A percentile compares a stretch with the other conserved stretches of the same genome.
Conservation (phyloP, 2,888 invertebrate species). For the Erannis defoliaria region DNA sequence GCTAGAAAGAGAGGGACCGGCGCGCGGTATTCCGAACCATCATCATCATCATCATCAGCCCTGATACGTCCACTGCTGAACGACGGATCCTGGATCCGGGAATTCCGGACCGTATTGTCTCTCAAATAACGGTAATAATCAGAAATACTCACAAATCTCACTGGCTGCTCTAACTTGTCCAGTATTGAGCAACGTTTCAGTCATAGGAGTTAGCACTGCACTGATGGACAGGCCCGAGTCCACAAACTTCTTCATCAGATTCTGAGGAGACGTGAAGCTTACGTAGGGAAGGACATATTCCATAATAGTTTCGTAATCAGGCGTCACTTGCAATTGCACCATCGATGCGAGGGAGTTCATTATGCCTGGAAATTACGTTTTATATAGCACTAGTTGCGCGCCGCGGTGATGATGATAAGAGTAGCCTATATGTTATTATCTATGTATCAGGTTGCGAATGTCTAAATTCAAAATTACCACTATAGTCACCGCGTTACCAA, state of each 20-base stretch:
- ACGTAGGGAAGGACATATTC: slow-evolving; percentile 85
- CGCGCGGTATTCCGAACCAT: too few relatives aligned
- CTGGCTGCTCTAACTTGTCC: slow-evolving; percentile 78
- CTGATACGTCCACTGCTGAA: too few relatives aligned
- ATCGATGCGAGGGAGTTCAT: slow-evolving; percentile 84
- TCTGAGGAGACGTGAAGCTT: slow-evolving; percentile 78
- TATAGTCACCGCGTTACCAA: too few relatives aligned
- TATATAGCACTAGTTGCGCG: not conserved
- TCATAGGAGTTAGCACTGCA: slow-evolving; percentile 76
- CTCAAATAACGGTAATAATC: not conserved
- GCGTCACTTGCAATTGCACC: slow-evolving; percentile 80
- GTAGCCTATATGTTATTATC: too few relatives aligned
- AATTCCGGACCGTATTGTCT: too few relatives aligned
- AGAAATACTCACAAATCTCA: slow-evolving; percentile 78
- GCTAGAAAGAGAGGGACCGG: too few relatives aligned
- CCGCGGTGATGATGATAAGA: too few relatives aligned
- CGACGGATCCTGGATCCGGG: too few relatives aligned
- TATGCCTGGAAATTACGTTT: slow-evolving; percentile 70
- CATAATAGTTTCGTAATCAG: slow-evolving; percentile 86
- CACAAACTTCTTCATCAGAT: slow-evolving; percentile 81
- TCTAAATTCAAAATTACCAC: too few relatives aligned
- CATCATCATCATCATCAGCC: too few relatives aligned
- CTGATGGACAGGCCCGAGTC: slow-evolving; percentile 70
- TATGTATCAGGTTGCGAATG: too few relatives aligned
- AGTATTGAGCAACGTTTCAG: slow-evolving; percentile 75